Evolutionary conservation across 2,113 vertebrate species (phyloP).

Genomic region (Octodon degus): DNA sequence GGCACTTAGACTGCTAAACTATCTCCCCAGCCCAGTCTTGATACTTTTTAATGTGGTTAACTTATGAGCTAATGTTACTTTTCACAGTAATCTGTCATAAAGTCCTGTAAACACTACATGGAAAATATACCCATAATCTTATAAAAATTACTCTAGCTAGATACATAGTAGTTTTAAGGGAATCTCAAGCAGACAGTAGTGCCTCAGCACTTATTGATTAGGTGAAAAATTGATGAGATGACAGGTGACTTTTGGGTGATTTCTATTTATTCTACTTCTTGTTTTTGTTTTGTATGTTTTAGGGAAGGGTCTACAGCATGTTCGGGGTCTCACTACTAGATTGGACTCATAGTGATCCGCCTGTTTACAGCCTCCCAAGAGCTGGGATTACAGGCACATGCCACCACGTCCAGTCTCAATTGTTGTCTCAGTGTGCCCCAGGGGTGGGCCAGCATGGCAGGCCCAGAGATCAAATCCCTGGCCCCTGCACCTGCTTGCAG

Average conservation of each 20-base stretch:
- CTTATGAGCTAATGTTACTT: neutral
- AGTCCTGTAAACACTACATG: neutral
- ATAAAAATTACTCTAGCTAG: neutral
- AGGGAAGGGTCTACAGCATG: too few species aligned
- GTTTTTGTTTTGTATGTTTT: neutral
- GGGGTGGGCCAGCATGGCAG: too few species aligned
- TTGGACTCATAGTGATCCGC: too few species aligned
- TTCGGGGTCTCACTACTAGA: too few species aligned
- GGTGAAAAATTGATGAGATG: neutral
- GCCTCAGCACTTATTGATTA: neutral
- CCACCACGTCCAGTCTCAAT: too few species aligned
- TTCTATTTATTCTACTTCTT: neutral
- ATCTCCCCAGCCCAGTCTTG: neutral
- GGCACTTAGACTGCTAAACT: too few species aligned
- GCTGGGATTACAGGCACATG: too few species aligned
- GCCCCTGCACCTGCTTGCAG: too few species aligned
- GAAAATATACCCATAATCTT: neutral
- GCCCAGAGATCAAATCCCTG: too few species aligned
- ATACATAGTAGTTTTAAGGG: neutral
- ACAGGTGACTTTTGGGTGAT: neutral
- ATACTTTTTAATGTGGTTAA: neutral
- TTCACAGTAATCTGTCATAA: neutral
- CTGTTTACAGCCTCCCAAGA: too few species aligned
- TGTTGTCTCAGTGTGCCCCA: too few species aligned
- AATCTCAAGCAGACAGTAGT: too few species aligned